Base-by-base conservation (phyloP, 2,797 vertebrate genomes). In the Oryzias sinensis region DNA sequence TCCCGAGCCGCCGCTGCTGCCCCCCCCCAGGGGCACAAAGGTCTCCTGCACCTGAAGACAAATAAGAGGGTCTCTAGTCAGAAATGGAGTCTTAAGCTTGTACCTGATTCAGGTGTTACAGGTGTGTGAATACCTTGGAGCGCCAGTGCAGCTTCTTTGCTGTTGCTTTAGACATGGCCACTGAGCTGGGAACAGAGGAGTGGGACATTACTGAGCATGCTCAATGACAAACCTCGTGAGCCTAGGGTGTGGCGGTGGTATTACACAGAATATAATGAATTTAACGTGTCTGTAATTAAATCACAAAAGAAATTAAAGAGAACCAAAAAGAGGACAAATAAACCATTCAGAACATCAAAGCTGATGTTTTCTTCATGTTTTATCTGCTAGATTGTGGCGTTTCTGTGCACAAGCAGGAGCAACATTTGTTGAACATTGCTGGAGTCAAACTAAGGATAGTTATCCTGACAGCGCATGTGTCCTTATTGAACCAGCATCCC, bases 121-220 rank as follows among this genome's bases (percentile, higher is more conserved):
- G 29, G 2, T n/a, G 1, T 1, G 13, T 9, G 0, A 0, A 53
- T 79, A 87, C 87, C 85, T 89, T 92, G 49, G 89, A 90, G 76
- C 87, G 89, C 91, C 91, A 93, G 88, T 93, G 92, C 79, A 89
- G 88, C 81, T 91, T 91, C 81, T 88, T 92, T 79, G 87, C 90
- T 4, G 89, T 88, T 27, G 83, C 90, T 79, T 91, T 92, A 90
- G 91, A 91, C 91, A 93, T 92, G 77, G 71, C 57, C n/a, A 45
- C 70, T 0, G 58, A 78, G 74, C 77, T 88, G 72, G 65, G 67
- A 62, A 43, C 72, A 59, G 50, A 49, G 48, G 56, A 8, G 51
- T 15, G 48, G 0, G 18, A 22, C 2, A 49, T 65, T 18, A 70
- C 14, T 27, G 58, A 67, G 59, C 56, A 24, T 18, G 67, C 49